These are phyloP conservation scores for Hephaestus fuliginosus DNA, from an alignment of 2,797 vertebrate genomes.

Conservation along the genomic window DNA sequence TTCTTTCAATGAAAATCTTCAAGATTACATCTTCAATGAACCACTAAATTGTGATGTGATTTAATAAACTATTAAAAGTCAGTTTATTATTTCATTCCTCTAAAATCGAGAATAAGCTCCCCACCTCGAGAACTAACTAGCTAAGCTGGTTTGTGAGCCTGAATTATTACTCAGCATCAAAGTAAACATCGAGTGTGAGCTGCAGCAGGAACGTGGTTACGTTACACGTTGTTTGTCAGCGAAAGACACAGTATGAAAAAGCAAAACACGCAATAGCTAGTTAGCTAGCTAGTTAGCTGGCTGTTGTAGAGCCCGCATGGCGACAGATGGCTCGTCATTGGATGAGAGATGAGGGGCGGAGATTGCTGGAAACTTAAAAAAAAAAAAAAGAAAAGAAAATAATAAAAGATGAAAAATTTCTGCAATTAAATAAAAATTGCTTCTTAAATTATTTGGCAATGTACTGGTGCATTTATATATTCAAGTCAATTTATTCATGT, in stretches of 20 bases:
- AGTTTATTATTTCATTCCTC: not conserved
- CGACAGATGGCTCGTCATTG: not conserved
- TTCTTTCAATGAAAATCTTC: no score
- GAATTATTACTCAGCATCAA: not conserved
- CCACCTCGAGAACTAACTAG: not conserved
- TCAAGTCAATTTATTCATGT: not conserved
- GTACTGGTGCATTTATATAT: not conserved
- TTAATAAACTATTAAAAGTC: not conserved
- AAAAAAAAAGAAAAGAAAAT: not conserved
- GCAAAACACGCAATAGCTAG: not conserved
- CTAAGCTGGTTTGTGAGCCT: not conserved
- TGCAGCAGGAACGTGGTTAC: not conserved
- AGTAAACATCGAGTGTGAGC: not conserved
- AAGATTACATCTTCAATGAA: no score
- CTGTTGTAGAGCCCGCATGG: not conserved
- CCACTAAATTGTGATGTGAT: not conserved
- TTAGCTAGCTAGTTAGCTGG: not conserved
- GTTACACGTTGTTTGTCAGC: not conserved
- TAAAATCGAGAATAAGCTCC: not conserved
- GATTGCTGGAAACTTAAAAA: not conserved
- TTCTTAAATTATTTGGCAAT: not conserved
- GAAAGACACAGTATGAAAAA: not conserved
- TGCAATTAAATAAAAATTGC: no score
- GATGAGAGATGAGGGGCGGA: not conserved
- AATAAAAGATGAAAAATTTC: not conserved